Conservation (phyloP, 2,113 vertebrate species). For the Rhabdomys dilectus region DNA sequence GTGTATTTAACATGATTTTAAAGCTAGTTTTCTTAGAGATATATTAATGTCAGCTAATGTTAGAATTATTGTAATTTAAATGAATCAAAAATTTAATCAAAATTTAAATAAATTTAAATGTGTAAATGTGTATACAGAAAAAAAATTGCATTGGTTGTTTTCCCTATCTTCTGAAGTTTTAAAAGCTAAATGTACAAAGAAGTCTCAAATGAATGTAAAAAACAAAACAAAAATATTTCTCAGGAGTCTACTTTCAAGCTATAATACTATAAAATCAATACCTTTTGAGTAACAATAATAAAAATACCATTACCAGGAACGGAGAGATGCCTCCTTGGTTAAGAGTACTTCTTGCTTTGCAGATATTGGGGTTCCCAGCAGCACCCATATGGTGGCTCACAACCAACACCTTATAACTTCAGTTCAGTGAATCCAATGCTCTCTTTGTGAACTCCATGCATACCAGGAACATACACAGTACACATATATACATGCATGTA, state of each 20-base stretch:
- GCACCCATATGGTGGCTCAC: background rate
- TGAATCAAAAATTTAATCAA: background rate
- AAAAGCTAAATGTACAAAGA: conserved; percentile 61
- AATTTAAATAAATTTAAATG: too few relatives aligned
- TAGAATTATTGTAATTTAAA: conserved; percentile 61
- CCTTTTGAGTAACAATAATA: background rate
- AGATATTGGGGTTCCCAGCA: background rate
- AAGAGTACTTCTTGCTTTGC: background rate
- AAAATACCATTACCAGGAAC: background rate
- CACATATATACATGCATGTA: background rate
- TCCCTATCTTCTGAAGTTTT: conserved; percentile 55
- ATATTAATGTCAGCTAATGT: conserved; percentile 41
- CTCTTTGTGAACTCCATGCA: background rate
- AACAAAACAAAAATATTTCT: conserved; percentile 13
- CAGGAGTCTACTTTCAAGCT: background rate
- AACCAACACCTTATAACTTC: background rate
- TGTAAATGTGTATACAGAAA: conserved; percentile 52
- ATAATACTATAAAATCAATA: conserved; percentile 34
- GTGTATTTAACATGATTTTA: background rate
- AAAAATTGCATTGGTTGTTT: conserved; percentile 49
- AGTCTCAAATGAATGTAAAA: conserved; percentile 53
- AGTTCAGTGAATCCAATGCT: background rate
- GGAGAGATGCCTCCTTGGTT: background rate
- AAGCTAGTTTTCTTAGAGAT: conserved; percentile 47
- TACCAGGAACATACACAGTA: background rate